These are phyloP conservation scores for Antedon mediterranea DNA, from an alignment of 53 echinoderm and acorn worm species.

Conservation along the genomic window DNA sequence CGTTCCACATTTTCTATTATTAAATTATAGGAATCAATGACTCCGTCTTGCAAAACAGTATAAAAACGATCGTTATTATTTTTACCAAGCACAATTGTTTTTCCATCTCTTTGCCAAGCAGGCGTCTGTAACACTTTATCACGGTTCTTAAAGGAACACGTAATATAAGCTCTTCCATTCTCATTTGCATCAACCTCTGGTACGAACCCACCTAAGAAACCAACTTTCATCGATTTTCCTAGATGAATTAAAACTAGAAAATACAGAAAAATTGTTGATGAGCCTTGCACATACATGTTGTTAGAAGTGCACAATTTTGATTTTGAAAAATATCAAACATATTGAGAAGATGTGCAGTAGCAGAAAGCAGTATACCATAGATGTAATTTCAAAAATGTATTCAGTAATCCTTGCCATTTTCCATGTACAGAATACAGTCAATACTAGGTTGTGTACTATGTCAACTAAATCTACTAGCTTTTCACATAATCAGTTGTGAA, in stretches of 20 bases:
- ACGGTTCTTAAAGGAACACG: not conserved
- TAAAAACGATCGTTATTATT: not conserved
- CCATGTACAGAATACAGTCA: not conserved
- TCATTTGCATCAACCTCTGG: not conserved
- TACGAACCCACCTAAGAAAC: not conserved
- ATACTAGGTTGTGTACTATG: not conserved
- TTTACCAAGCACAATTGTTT: not conserved
- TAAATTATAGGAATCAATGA: not conserved
- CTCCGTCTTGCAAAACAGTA: not conserved
- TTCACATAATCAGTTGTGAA: not conserved
- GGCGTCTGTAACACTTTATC: not conserved
- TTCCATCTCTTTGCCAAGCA: not conserved
- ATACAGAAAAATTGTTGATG: not conserved
- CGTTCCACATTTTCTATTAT: not conserved
- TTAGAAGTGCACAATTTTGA: not conserved
- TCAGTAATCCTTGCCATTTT: not conserved
- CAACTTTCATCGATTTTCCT: not conserved
- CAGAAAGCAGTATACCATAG: not conserved
- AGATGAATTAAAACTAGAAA: not conserved
- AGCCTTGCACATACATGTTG: not conserved
- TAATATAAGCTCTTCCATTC: not conserved
- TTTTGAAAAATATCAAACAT: not conserved
- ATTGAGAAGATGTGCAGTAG: not conserved
- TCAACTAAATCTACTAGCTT: not conserved
- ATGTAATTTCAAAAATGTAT: not conserved